These are phyloP conservation scores for Drymonia ruficornis DNA, from an alignment of 2,888 invertebrate species.

Conservation along the genomic window DNA sequence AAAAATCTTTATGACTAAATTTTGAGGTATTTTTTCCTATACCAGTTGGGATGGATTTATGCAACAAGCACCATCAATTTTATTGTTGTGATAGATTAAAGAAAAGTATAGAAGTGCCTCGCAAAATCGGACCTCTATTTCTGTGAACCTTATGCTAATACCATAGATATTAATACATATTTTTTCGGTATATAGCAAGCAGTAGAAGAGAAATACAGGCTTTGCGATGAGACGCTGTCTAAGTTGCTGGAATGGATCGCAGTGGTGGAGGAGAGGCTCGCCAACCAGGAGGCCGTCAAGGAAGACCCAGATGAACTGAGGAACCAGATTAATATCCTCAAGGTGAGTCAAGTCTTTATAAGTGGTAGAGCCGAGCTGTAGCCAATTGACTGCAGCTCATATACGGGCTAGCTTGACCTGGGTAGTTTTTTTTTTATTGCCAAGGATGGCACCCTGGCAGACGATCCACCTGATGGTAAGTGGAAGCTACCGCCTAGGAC, in stretches of 20 bases:
- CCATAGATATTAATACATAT: constrained; percentile 21
- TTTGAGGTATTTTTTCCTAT: not conserved
- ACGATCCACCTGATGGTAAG: no score
- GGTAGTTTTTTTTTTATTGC: no score
- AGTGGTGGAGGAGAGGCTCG: constrained; percentile 92
- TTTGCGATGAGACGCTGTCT: constrained; percentile 94
- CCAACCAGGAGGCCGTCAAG: constrained; percentile 93
- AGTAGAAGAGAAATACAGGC: constrained; percentile 96
- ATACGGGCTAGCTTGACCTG: no score
- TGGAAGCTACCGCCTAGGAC: no score
- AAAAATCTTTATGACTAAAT: no score
- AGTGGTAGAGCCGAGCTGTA: no score
- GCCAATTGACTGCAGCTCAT: no score
- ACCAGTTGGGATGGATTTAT: not conserved
- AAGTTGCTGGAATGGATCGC: constrained; percentile 95
- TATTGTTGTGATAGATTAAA: not conserved
- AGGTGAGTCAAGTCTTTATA: constrained; percentile 82
- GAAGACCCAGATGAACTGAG: constrained; percentile 94
- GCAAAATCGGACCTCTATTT: constrained; percentile 7
- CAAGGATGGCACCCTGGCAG: no score
- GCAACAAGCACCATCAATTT: not conserved
- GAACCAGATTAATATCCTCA: constrained; percentile 95
- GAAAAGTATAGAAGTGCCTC: not conserved
- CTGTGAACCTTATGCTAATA: constrained; percentile 6
- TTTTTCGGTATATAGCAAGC: constrained; percentile 90